Evolutionary conservation across 92 coral and sea anemone genomes (phyloP).

Genomic region (Scolanthus callimorphus): DNA sequence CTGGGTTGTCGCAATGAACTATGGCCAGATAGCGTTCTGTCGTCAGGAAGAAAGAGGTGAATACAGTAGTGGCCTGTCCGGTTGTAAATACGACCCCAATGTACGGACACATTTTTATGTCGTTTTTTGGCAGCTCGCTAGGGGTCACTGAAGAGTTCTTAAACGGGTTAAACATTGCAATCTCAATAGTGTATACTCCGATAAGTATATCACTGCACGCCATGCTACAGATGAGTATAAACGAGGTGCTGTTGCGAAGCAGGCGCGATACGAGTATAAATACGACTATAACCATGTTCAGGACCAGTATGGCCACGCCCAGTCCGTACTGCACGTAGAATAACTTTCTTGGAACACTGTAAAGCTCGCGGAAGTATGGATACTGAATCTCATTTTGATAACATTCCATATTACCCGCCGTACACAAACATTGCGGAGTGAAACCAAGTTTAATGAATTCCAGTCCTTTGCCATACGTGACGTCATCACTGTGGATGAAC

Average conservation of each 20-base stretch:
- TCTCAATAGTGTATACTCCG: slow-evolving; percentile 46
- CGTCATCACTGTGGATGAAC: slow-evolving; percentile 28
- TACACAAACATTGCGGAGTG: slow-evolving; percentile 59
- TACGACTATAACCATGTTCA: slow-evolving; percentile 36
- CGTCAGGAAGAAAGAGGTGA: slow-evolving; percentile 44
- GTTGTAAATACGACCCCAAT: slow-evolving; percentile 54
- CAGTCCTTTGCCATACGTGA: slow-evolving; percentile 30
- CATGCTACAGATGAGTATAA: slow-evolving; percentile 54
- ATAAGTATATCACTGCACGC: slow-evolving; percentile 43
- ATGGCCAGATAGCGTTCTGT: slow-evolving; percentile 54
- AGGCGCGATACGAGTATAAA: slow-evolving; percentile 27
- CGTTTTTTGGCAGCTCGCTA: slow-evolving; percentile 26
- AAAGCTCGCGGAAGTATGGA: slow-evolving; percentile 29
- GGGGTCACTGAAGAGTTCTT: slow-evolving; percentile 28
- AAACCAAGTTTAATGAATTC: slow-evolving; percentile 43
- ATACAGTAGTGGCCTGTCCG: slow-evolving; percentile 56
- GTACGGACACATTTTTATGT: slow-evolving; percentile 32
- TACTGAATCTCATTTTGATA: slow-evolving; percentile 19
- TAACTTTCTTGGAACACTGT: slow-evolving; percentile 32
- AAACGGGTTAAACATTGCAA: slow-evolving; percentile 45
- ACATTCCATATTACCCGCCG: slow-evolving; percentile 16
- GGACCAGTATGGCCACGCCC: slow-evolving; percentile 26
- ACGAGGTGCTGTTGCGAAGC: slow-evolving; percentile 39
- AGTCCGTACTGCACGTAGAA: slow-evolving; percentile 44
- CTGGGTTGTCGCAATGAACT: slow-evolving; percentile 36